Base-by-base conservation (phyloP, 2,797 vertebrate genomes). In the Pitangus sulphuratus region DNA sequence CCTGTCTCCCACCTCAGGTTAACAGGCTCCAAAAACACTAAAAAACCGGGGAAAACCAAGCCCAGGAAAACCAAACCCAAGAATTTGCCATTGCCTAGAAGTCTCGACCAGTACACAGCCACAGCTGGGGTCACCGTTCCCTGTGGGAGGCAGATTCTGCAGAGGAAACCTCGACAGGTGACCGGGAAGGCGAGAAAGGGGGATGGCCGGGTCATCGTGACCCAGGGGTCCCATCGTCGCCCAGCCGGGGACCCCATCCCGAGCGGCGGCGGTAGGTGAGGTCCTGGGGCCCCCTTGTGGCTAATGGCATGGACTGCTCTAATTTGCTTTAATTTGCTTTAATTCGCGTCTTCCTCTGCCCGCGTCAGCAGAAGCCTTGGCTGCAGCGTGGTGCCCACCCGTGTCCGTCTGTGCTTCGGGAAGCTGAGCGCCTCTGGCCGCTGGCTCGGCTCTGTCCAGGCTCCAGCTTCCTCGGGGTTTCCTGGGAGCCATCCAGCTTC, bases 281-380 rank as follows among this genome's bases (percentile, higher is more conserved):
- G 40, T 70, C 84, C 86, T 95, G 87, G 89, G 82, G 97, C 94
- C 97, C 84, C 80, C 97, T 96, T 54, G 97, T 95, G 97, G 96
- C 69, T 78, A 50, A 4, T 4, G 40, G 35, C 24, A 12, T 6
- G 8, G 78, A 12, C 3, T 58, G 92, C 87, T 26, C 15, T 18
- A 8, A 51, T 51, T 18, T 5, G 3, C 37, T 26, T 40, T 40
- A 54, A 75, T 69, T 48, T 0, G 40, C 39, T 9, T 45, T 15
- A 35, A 50, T 71, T 64, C 12, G 8, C 21, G 1, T 2, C 15
- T 7, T 11, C 15, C 37, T 39, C 24, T 44, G 22, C 39, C 79
- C 19, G 13, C n/a, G 2, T 65, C 70, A 3, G 9, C 78, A 2
- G 28, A 2, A 45, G 40, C 40, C 42, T 8, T 1, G 72, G 45